These are phyloP conservation scores for Adelges cooleyi DNA, from an alignment of 1,140 invertebrate species.

Conservation along the genomic window DNA sequence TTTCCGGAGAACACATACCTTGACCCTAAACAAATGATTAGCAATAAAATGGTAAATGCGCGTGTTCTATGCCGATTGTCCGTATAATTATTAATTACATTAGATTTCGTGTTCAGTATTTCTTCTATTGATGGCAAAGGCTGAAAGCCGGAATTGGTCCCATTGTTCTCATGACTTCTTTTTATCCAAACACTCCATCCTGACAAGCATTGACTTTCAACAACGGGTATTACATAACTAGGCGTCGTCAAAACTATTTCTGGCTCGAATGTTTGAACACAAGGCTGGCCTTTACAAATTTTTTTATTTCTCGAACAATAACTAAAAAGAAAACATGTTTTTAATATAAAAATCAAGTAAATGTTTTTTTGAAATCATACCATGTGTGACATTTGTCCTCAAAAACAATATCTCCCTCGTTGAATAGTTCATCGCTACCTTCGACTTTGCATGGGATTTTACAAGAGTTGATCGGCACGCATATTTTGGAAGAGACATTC, in stretches of 20 bases:
- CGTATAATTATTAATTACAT: too few species aligned
- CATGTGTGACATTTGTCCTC: slow-evolving; percentile 66
- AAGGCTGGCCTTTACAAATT: slow-evolving; percentile 57
- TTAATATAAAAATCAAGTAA: background rate
- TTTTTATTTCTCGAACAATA: slow-evolving; percentile 55
- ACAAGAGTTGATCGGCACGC: slow-evolving; percentile 55
- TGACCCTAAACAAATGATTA: background rate
- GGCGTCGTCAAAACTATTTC: background rate
- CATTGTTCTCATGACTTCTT: slow-evolving; percentile 35
- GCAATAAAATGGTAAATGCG: too few species aligned
- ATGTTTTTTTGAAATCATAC: slow-evolving; percentile 36
- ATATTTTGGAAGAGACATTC: slow-evolving; percentile 55
- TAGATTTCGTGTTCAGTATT: too few species aligned
- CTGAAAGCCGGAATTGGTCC: too few species aligned
- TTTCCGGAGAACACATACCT: slow-evolving; percentile 34
- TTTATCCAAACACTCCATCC: slow-evolving; percentile 26
- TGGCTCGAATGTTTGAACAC: slow-evolving; percentile 36
- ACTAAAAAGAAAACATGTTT: slow-evolving; percentile 34
- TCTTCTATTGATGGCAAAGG: too few species aligned
- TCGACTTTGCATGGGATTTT: slow-evolving; percentile 45
- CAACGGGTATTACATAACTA: too few species aligned
- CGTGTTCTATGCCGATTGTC: too few species aligned
- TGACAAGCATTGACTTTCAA: background rate
- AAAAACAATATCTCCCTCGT: slow-evolving; percentile 64
- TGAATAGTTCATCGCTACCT: slow-evolving; percentile 52